Base-by-base conservation (phyloP, 2,113 vertebrate genomes). In the Scomber colias region DNA sequence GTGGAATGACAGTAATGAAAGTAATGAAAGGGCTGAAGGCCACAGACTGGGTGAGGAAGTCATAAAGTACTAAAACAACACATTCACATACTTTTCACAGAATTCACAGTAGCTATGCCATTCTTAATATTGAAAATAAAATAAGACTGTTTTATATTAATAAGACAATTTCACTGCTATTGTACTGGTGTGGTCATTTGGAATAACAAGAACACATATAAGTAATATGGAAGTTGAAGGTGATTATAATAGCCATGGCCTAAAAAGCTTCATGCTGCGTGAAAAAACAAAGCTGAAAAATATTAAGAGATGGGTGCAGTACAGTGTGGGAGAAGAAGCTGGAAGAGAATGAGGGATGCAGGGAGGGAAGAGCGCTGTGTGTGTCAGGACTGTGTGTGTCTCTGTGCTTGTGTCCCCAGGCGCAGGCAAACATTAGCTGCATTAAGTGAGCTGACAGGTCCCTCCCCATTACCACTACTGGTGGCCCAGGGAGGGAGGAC, bases 401-500 rank as follows among this genome's bases (percentile, higher is more conserved):
- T 91, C 85, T 90, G 86, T 89, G 91, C 83, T 92, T n/a, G 81
- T 95, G 92, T 95, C 94, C 93, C 94, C 92, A 89, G 93, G 94
- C 94, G 71, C 89, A 94, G 92, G 91, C 91, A 94, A 94, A 95
- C 94, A 95, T 95, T 95, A 95, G 92, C 94, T 95, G 94, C 94
- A 95, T 95, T 95, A 95, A 95, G 94, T 93, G 94, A 94, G 92
- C 89, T 94, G 95, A 95, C 95, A 95, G 95, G 93, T 95, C 93
- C 92, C 91, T 94, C 90, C 94, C 92, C 89, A 95, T 95, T 95
- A 95, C 93, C 94, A 93, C 86, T 84, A 85, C 93, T 92, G 93
- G 93, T 94, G 93, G 92, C 93, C 91, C 82, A 94, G 69, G 46
- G 24, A 91, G 71, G 48, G 27, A 73, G 69, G 79, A 67, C 57